phyloP scores from a whole-genome alignment of 2,888 invertebrate species.

The Monochamus alternatus region DNA sequence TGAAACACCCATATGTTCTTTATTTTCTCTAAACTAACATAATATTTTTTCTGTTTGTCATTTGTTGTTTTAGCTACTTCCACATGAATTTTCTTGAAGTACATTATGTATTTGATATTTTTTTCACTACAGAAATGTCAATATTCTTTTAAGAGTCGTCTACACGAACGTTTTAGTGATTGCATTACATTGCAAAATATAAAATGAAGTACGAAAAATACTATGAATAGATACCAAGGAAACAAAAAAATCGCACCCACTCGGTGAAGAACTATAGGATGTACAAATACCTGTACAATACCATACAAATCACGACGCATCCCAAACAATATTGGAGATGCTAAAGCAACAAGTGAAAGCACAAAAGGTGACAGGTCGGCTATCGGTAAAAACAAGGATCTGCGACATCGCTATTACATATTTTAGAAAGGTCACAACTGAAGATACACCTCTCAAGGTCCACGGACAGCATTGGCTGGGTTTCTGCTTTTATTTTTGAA shows the following conservation, averaged over 20 bases:
- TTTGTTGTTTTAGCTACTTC: too few relatives aligned
- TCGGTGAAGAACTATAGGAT: not conserved
- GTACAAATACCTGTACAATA: not conserved
- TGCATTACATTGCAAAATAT: too few relatives aligned
- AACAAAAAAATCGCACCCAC: constrained; percentile 1
- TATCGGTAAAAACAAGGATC: not conserved
- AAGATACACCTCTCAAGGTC: not conserved
- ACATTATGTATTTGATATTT: too few relatives aligned
- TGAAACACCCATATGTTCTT: too few relatives aligned
- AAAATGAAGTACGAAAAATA: too few relatives aligned
- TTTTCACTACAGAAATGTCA: too few relatives aligned
- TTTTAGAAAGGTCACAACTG: not conserved
- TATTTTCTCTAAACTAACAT: too few relatives aligned
- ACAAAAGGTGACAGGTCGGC: not conserved
- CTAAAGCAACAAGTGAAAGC: not conserved
- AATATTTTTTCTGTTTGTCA: too few relatives aligned
- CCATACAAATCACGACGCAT: not conserved
- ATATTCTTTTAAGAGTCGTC: too few relatives aligned
- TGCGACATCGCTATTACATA: not conserved
- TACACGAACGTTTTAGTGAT: too few relatives aligned
- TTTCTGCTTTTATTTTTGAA: not conserved
- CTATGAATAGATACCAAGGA: too few relatives aligned
- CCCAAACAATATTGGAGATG: not conserved
- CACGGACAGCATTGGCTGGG: not conserved
- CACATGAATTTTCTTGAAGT: too few relatives aligned